These are phyloP conservation scores for Petrocephalus zakoni DNA, from an alignment of 2,113 vertebrate genomes.

Conservation along the genomic window DNA sequence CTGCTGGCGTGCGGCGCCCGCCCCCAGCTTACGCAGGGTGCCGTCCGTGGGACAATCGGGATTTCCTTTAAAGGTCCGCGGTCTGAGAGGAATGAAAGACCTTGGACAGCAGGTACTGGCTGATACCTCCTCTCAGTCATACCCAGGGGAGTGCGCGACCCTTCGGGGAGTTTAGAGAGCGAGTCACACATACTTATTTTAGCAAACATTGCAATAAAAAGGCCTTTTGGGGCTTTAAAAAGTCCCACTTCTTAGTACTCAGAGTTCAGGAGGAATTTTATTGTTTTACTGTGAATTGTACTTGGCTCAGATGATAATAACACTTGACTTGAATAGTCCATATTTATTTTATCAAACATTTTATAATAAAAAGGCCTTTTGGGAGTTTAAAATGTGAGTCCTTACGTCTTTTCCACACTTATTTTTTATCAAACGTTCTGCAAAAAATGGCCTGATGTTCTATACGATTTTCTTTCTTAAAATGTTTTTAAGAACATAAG, in stretches of 20 bases:
- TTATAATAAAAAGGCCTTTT: not conserved
- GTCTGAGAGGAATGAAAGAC: conserved; percentile 31
- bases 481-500: no score
- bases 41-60: conserved; percentile 42
- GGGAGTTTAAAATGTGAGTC: no score
- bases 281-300: not conserved
- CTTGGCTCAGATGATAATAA: not conserved
- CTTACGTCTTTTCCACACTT: no score
- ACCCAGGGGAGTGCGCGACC: conserved; percentile 5
- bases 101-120: conserved; percentile 31
- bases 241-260: not conserved
- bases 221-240: not conserved
- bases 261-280: not conserved
- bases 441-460: not conserved
- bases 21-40: conserved; percentile 55
- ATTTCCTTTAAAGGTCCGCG: conserved; percentile 45
- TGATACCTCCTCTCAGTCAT: conserved; percentile 30
- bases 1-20: conserved; percentile 58
- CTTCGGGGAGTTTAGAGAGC: not conserved
- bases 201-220: not conserved
- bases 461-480: not conserved
- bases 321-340: not conserved
- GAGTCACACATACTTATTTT: not conserved
- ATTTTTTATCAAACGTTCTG: no score
- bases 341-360: not conserved